These are phyloP conservation scores for Lobophora halterata DNA, from an alignment of 2,888 invertebrate genomes.

Conservation along the genomic window DNA sequence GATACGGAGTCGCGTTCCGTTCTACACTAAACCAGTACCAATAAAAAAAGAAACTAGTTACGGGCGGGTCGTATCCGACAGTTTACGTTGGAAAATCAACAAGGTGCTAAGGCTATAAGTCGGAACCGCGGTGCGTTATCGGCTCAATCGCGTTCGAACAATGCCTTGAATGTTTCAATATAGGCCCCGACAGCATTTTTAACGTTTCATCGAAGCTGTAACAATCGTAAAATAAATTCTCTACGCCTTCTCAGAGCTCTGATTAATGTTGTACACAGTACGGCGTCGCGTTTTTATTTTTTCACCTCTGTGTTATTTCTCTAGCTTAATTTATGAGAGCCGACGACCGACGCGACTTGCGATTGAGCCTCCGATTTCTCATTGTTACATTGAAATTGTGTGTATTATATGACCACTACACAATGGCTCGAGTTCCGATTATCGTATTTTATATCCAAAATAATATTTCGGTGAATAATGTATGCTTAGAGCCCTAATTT, in stretches of 20 bases:
- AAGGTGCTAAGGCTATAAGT: slow-evolving; percentile 63
- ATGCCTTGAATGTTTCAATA: slow-evolving; percentile 78
- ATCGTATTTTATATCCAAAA: slow-evolving; percentile 3
- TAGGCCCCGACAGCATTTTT: slow-evolving; percentile 76
- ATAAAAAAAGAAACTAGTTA: slow-evolving; percentile 78
- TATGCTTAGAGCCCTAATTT: not conserved
- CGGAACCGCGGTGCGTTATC: slow-evolving; percentile 73
- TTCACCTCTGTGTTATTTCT: slow-evolving; percentile 66
- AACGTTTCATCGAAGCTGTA: slow-evolving; percentile 78
- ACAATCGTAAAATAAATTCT: slow-evolving; percentile 81
- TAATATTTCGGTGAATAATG: not conserved
- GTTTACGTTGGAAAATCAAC: slow-evolving; percentile 78
- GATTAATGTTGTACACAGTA: slow-evolving; percentile 77
- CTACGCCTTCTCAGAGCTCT: slow-evolving; percentile 77
- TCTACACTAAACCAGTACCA: slow-evolving; percentile 76
- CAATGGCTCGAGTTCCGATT: slow-evolving; percentile 4
- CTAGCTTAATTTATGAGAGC: slow-evolving; percentile 72
- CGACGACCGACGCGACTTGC: slow-evolving; percentile 43
- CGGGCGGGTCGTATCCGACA: slow-evolving; percentile 65
- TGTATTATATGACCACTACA: slow-evolving; percentile 19
- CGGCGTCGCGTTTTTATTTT: slow-evolving; percentile 70
- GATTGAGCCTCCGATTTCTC: slow-evolving; percentile 41
- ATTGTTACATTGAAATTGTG: slow-evolving; percentile 26
- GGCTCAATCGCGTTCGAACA: slow-evolving; percentile 71
- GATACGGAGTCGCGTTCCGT: slow-evolving; percentile 75